These are phyloP conservation scores for Myotis findleyi DNA, from an alignment of 2,797 vertebrate genomes.

Conservation along the genomic window DNA sequence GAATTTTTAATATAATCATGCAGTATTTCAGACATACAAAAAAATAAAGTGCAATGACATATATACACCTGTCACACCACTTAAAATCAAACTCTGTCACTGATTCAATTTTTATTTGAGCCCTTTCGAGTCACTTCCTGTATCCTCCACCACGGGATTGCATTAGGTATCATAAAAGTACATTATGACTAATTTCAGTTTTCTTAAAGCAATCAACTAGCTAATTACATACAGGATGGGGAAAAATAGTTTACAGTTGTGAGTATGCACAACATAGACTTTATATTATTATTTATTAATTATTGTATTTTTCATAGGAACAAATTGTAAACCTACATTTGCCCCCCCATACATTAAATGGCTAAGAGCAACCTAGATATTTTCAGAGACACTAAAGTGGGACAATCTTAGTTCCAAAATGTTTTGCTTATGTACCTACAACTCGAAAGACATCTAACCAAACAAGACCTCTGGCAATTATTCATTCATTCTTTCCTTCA, in stretches of 20 bases:
- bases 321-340: background rate
- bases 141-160: background rate
- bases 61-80: background rate
- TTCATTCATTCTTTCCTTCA: background rate
- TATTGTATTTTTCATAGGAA: background rate
- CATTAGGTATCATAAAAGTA: background rate
- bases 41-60: background rate
- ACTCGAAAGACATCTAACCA: background rate
- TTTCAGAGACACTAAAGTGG: background rate
- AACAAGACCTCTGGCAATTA: background rate
- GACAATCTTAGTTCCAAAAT: background rate
- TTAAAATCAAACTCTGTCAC: background rate
- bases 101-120: background rate
- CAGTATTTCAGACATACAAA: background rate
- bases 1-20: background rate
- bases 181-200: background rate
- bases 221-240: background rate
- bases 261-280: background rate
- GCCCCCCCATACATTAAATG: background rate
- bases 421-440: background rate
- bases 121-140: background rate
- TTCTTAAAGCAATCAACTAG: constrained; percentile 21
- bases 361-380: background rate
- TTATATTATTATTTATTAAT: too few species aligned
- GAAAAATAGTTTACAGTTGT: background rate